Base-by-base conservation (phyloP, 2,888 invertebrate genomes). In the Antitype chi region DNA sequence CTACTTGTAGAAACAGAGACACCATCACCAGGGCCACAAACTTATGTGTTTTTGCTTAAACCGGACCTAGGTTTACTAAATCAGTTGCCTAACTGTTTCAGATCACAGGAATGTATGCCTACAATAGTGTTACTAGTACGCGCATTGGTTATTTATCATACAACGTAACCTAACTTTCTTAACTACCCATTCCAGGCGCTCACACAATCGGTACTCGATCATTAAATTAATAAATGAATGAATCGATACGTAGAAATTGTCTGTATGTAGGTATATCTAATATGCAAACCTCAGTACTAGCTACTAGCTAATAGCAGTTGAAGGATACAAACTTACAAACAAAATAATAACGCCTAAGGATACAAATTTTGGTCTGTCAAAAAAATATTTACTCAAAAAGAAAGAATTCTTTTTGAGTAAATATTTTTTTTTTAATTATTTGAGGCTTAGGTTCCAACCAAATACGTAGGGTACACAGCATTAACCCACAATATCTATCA, bases 111-210 rank as follows among this genome's bases (percentile, higher is more conserved):
- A 78, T 60, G 78, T 59, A 63, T 43, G 53, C 15, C 66, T 74
- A 75, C 80, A 85, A 87, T 52, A 72, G 20, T 78, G 38, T 84
- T 76, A 81, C 67, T 64, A 69, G 49, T 78, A 78, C 64, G 64
- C 78, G 52, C 32, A 81, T 63, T 53, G 32, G 28, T 59, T 75
- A 71, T 73, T 69, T 74, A 81, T 78, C 70, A 70, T 70, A 73
- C 62, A 78, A 73, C 83, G 81, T 89, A 85, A 89, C 84, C 70
- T 32, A 81, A 82, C 82, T 89, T 87, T 88, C 87, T 89, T 87
- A 86, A 77, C 86, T 86, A 86, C 78, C 86, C 85, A 84, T 89
- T 86, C 81, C 83, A 76, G 82, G 77, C 73, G 59, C 69, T 70
- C 77, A 87, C 70, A 87, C 83, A 86, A 83, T 84, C 62, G 73